Conservation (phyloP, 2,888 invertebrate species). For the Parnassius smintheus region DNA sequence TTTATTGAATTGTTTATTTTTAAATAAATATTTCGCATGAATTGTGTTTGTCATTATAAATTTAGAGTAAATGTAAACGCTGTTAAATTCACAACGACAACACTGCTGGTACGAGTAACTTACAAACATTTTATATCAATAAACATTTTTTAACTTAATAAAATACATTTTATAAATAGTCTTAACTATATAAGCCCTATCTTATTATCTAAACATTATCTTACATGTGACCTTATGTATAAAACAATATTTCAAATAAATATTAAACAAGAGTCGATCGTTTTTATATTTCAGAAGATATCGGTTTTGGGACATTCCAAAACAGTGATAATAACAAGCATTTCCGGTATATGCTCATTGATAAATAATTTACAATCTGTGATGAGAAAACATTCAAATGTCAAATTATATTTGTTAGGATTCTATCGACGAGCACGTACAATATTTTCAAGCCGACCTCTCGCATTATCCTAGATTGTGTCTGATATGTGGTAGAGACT, state of each 20-base stretch:
- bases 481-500: neutral
- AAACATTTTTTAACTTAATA: constrained; percentile 34
- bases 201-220: constrained; percentile 37
- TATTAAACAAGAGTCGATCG: constrained; percentile 14
- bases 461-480: constrained; percentile 17
- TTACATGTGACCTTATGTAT: constrained; percentile 32
- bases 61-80: constrained; percentile 30
- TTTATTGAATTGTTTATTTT: constrained; percentile 27
- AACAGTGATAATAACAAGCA: constrained; percentile 20
- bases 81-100: constrained; percentile 36
- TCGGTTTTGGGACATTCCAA: constrained; percentile 17
- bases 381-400: constrained; percentile 30
- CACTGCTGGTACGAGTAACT: constrained; percentile 41
- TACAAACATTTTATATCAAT: constrained; percentile 39
- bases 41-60: constrained; percentile 36
- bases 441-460: constrained; percentile 12
- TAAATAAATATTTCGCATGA: constrained; percentile 43
- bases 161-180: constrained; percentile 46
- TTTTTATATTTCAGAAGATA: constrained; percentile 12
- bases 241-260: constrained; percentile 7
- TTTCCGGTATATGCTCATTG: constrained; percentile 42
- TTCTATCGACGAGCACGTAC: constrained; percentile 50
- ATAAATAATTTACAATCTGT: constrained; percentile 37
- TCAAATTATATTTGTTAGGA: constrained; percentile 22
- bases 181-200: constrained; percentile 41